A percentile compares a stretch with the other conserved stretches of the same genome.
phyloP scores from a whole-genome alignment of 1,140 invertebrate genomes.

The Delia radicum region DNA sequence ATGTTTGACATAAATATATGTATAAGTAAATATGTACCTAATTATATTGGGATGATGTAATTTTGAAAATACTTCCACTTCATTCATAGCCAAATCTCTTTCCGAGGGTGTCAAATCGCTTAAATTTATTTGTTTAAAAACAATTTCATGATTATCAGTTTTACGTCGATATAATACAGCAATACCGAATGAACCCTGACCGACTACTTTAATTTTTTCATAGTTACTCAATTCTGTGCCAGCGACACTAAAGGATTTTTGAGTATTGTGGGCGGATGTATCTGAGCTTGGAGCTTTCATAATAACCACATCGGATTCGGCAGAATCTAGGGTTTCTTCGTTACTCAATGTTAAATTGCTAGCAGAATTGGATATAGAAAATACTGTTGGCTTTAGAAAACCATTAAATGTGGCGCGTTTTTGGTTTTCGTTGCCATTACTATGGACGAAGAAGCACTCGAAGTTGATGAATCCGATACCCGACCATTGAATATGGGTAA shows the following conservation, averaged over 20 bases:
- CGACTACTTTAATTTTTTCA: slow-evolving; percentile 48
- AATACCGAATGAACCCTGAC: slow-evolving; percentile 69
- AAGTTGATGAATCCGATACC: slow-evolving; percentile 44
- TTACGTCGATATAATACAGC: slow-evolving; percentile 71
- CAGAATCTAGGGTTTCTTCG: not conserved
- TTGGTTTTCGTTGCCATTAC: slow-evolving; percentile 14
- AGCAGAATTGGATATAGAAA: slow-evolving; percentile 36
- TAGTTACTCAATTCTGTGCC: slow-evolving; percentile 48
- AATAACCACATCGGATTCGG: not conserved
- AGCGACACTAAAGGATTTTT: slow-evolving; percentile 27
- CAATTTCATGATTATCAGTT: slow-evolving; percentile 67
- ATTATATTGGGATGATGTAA: slow-evolving; percentile 76
- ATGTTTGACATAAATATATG: not conserved
- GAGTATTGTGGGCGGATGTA: not conserved
- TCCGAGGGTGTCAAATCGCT: slow-evolving; percentile 69
- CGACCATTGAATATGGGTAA: slow-evolving; percentile 51
- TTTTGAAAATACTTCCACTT: slow-evolving; percentile 71
- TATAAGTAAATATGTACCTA: slow-evolving; percentile 34
- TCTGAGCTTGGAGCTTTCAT: not conserved
- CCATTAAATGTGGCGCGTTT: slow-evolving; percentile 28
- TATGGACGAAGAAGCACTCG: slow-evolving; percentile 28
- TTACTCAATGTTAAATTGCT: not conserved
- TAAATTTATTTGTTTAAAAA: slow-evolving; percentile 78
- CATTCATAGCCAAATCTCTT: slow-evolving; percentile 73
- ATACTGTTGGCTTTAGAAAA: slow-evolving; percentile 37